Base-by-base conservation (phyloP, 2,113 vertebrate genomes). In the Cichladusa arquata region DNA sequence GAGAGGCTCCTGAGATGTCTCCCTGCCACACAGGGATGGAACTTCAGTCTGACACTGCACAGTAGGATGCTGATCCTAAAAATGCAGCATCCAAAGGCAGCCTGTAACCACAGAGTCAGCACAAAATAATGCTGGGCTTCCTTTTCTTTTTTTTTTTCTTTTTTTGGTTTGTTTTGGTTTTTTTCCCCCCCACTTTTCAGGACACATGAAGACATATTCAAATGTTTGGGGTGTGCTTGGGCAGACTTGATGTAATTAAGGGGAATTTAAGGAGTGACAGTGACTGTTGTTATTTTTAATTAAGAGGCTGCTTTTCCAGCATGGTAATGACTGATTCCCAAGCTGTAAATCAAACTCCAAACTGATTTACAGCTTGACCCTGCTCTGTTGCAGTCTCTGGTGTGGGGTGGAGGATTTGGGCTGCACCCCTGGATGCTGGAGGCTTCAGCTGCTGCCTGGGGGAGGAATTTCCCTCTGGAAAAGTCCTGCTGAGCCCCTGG, bases 351-450 rank as follows among this genome's bases (percentile, higher is more conserved):
- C 73, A n/a, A 85, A 80, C 66, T 19, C 44, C 1, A 2, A 20
- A 14, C 84, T 47, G 20, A 72, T 76, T 38, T 53, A 57, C 78
- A 47, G 31, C 81, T 61, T 18, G 61, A n/a, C 62, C n/a, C 45
- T 1, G 15, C 1, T 2, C 65, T 14, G 14, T 12, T 1, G 2
- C 2, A 2, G 19, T 18, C 44, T 38, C 19, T 0, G 1, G 6
- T 2, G 6, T 0, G 2, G 58, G 14, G 36, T 53, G 0, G 13
- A 60, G 22, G 19, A 12, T 42, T 31, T 9, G 47, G 22, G 57
- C 29, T 74, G 61, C 71, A 47, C 65, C 62, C 25, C 45, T 23
- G 28, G 2, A 53, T 38, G 22, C 34, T 36, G 50, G n/a, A 18
- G n/a, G 40, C 42, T 48, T 14, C 3, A 2, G n/a, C 74, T 3